Conservation (phyloP, 30 jellyfish, hydroid and myxozoan genomes). For the Cassiopea andromeda region DNA sequence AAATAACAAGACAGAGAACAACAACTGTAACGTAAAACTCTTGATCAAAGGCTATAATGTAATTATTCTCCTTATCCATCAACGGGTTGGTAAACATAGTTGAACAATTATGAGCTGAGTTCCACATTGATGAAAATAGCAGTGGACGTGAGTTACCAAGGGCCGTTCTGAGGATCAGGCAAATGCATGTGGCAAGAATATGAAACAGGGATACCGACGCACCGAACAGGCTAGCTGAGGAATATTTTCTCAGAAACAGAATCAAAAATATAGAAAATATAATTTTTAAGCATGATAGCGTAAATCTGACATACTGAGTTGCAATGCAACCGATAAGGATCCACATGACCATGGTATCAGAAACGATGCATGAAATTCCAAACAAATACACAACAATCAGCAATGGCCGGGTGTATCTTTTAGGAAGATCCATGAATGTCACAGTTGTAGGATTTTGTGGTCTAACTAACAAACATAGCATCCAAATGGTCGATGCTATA, state of each 20-base stretch:
- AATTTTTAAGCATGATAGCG: slow-evolving; percentile 22
- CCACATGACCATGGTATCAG: slow-evolving; percentile 68
- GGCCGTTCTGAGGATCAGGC: slow-evolving; percentile 69
- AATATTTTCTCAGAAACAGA: slow-evolving; percentile 58
- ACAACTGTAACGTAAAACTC: slow-evolving; percentile 58
- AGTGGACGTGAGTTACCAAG: slow-evolving; percentile 60
- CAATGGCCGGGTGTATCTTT: slow-evolving; percentile 70
- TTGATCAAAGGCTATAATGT: slow-evolving; percentile 68
- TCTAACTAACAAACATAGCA: slow-evolving; percentile 20
- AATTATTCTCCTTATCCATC: slow-evolving; percentile 29
- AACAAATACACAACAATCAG: slow-evolving; percentile 56
- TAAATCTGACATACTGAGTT: slow-evolving; percentile 26
- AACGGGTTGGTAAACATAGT: slow-evolving; percentile 51
- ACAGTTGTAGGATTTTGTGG: slow-evolving; percentile 41
- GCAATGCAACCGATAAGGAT: slow-evolving; percentile 55
- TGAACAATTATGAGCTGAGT: slow-evolving; percentile 14
- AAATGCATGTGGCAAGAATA: slow-evolving; percentile 62
- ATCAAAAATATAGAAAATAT: slow-evolving; percentile 29
- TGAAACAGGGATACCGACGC: slow-evolving; percentile 42
- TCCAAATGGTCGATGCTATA: slow-evolving; percentile 47
- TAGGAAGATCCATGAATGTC: slow-evolving; percentile 58
- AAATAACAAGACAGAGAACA: slow-evolving; percentile 50
- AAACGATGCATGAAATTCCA: slow-evolving; percentile 66
- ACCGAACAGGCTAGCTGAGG: slow-evolving; percentile 35
- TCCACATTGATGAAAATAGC: slow-evolving; percentile 19